phyloP scores from a whole-genome alignment of 35 echinoderm and acorn worm species.

The Apostichopus japonicus region DNA sequence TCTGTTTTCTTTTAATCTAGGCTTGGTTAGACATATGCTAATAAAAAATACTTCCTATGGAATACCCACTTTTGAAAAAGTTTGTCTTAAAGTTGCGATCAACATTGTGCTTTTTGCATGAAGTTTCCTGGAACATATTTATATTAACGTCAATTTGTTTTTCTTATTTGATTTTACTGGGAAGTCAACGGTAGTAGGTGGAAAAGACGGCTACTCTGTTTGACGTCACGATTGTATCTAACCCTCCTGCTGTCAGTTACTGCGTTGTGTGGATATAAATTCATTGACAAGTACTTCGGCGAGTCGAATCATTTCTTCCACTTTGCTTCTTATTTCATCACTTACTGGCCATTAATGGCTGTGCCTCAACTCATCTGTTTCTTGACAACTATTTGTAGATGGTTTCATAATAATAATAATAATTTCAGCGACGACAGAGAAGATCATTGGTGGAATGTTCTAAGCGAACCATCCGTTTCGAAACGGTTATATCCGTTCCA shows the following conservation, averaged over 20 bases:
- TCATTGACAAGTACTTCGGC: not conserved
- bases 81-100: not conserved
- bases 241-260: not conserved
- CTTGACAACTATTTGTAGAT: not conserved
- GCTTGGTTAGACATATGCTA: not conserved
- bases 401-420: not conserved
- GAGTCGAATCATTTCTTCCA: not conserved
- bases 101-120: not conserved
- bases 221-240: slow-evolving; percentile 34
- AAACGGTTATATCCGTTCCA: not conserved
- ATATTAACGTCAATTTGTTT: not conserved
- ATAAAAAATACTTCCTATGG: not conserved
- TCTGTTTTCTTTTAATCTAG: not conserved
- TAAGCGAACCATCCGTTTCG: not conserved
- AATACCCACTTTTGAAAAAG: not conserved
- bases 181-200: not conserved
- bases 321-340: slow-evolving; percentile 10
- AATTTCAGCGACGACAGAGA: not conserved
- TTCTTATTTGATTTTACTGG: not conserved
- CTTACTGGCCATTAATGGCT: slow-evolving; percentile 19
- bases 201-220: slow-evolving; percentile 6
- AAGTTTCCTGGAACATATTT: not conserved
- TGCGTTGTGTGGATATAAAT: not conserved
- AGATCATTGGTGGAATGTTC: slow-evolving; percentile 21
- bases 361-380: slow-evolving; percentile 4